Conservation (phyloP, 2,888 invertebrate species). For the Acronicta aceris region DNA sequence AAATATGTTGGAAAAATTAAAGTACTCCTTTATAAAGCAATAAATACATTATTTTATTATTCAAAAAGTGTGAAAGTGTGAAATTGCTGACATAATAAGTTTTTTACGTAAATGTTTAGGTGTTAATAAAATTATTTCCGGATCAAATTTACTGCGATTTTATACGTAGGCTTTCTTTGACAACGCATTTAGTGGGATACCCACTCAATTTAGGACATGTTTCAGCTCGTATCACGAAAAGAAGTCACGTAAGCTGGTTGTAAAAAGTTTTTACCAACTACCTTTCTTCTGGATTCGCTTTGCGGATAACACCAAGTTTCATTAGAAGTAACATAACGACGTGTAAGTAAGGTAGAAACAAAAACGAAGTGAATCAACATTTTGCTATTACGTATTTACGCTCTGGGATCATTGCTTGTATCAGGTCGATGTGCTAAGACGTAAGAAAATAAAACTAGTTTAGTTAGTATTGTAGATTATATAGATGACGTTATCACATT, state of each 20-base stretch:
- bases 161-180: conserved; percentile 42
- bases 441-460: too few species aligned
- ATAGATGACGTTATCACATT: too few species aligned
- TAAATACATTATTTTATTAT: background rate
- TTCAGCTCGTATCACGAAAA: conserved; percentile 40
- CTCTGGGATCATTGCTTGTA: background rate
- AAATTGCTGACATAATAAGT: too few species aligned
- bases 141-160: conserved; percentile 50
- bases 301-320: conserved; percentile 32
- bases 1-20: too few species aligned
- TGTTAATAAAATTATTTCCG: conserved; percentile 11
- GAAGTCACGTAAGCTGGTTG: conserved; percentile 55
- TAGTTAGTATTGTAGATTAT: too few species aligned
- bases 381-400: background rate
- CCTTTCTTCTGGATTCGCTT: conserved; percentile 28
- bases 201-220: conserved; percentile 55
- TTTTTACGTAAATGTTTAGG: too few species aligned
- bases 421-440: too few species aligned
- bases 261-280: conserved; percentile 50
- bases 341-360: conserved; percentile 15
- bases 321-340: conserved; percentile 34
- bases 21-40: too few species aligned
- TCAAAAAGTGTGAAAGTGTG: too few species aligned
- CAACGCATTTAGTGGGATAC: conserved; percentile 49
- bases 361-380: conserved; percentile 3